Conservation (phyloP, 2,113 vertebrate genomes). For the Cavia aperea region DNA sequence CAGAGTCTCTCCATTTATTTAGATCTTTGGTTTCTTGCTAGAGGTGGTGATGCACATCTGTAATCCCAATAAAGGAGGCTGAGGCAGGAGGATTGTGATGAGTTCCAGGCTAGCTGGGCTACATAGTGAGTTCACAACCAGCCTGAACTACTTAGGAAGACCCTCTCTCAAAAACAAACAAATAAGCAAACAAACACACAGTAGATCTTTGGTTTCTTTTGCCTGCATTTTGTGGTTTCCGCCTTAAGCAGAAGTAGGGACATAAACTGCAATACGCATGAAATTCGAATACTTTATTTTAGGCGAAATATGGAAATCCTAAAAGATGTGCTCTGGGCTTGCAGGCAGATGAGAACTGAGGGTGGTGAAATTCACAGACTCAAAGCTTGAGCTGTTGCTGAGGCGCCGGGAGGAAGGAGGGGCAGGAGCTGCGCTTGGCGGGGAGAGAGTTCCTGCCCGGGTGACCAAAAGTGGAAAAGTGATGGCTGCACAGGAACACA, state of each 20-base stretch:
- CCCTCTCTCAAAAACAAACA: neutral
- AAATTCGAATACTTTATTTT: no score
- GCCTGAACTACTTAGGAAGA: neutral
- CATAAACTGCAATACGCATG: no score
- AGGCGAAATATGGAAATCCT: neutral
- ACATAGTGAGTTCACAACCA: neutral
- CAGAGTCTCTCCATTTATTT: neutral
- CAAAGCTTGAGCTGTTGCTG: neutral
- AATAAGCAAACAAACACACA: neutral
- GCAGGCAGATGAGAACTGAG: neutral
- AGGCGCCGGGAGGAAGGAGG: neutral
- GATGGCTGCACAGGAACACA: accelerated
- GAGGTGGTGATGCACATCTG: no score
- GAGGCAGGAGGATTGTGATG: neutral
- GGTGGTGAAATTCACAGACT: neutral
- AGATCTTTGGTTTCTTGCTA: neutral
- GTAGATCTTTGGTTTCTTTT: neutral
- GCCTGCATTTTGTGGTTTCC: neutral
- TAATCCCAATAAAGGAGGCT: neutral
- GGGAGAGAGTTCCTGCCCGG: neutral
- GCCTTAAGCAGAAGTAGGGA: neutral
- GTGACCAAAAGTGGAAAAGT: neutral
- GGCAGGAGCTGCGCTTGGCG: neutral
- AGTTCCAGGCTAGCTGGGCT: neutral
- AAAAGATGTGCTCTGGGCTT: neutral